A percentile compares a stretch with the other conserved stretches of the same genome.
phyloP scores from a whole-genome alignment of 1,140 invertebrate genomes.

The Hermatobates lingyangjiaoensis region DNA sequence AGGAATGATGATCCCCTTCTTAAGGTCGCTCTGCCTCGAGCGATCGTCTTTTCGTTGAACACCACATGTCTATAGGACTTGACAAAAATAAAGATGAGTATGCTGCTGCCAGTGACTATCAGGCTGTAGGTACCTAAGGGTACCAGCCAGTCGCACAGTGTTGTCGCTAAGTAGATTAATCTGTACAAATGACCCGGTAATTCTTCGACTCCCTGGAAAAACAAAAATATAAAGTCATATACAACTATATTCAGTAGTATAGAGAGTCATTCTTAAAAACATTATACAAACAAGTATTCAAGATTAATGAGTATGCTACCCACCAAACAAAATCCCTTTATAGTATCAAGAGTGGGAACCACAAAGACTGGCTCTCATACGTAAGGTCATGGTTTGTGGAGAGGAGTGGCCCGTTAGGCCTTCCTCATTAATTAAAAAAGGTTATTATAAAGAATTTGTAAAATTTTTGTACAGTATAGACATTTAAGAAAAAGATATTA shows the following conservation, averaged over 20 bases:
- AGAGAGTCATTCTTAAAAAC: background rate
- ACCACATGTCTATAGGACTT: slow-evolving; percentile 53
- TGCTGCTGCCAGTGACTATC: slow-evolving; percentile 41
- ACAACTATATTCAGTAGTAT: background rate
- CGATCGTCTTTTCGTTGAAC: slow-evolving; percentile 48
- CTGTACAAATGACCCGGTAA: slow-evolving; percentile 49
- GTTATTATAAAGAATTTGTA: no score
- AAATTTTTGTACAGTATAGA: no score
- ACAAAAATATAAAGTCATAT: slow-evolving; percentile 4
- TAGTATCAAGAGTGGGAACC: no score
- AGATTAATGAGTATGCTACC: background rate
- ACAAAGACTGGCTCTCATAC: no score
- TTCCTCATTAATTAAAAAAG: no score
- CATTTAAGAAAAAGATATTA: no score
- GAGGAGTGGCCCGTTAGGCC: no score
- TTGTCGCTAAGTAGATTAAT: slow-evolving; percentile 58
- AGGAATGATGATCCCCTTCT: slow-evolving; percentile 48
- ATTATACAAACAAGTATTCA: background rate
- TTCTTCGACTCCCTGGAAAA: slow-evolving; percentile 52
- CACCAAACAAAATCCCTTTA: no score
- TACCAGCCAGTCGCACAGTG: slow-evolving; percentile 43
- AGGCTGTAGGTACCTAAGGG: slow-evolving; percentile 48
- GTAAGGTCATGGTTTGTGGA: no score
- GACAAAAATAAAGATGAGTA: slow-evolving; percentile 41
- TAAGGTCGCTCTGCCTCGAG: slow-evolving; percentile 44